Evolutionary conservation across 2,888 invertebrate species (phyloP).

Genomic region (Napeogenes sylphis): DNA sequence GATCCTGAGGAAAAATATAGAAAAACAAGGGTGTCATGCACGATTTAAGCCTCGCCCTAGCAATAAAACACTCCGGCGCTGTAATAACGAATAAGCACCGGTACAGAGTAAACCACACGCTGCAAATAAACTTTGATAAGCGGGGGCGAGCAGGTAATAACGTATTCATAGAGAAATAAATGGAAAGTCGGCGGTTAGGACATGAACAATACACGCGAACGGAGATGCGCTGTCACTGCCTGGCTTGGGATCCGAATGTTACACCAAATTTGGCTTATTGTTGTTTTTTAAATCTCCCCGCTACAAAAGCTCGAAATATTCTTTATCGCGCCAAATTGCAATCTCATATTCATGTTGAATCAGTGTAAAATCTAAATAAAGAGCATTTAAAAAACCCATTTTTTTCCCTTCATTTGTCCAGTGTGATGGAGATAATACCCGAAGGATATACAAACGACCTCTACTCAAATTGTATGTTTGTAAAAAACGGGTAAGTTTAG

Average conservation of each 20-base stretch:
- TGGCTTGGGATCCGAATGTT: constrained; percentile 41
- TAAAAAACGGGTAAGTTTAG: constrained; percentile 55
- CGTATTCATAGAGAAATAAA: constrained; percentile 79
- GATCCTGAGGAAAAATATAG: constrained; percentile 57
- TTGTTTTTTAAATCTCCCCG: constrained; percentile 63
- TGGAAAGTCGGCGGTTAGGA: constrained; percentile 77
- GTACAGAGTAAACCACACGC: constrained; percentile 77
- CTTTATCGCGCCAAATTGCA: constrained; percentile 68
- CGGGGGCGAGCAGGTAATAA: constrained; percentile 78
- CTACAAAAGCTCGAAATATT: constrained; percentile 66
- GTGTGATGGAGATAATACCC: constrained; percentile 46
- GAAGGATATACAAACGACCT: constrained; percentile 38
- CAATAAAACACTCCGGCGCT: constrained; percentile 76
- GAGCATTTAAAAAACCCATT: constrained; percentile 47
- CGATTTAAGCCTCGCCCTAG: constrained; percentile 71
- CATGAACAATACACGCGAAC: constrained; percentile 69
- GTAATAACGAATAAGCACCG: constrained; percentile 78
- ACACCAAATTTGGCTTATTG: constrained; percentile 61
- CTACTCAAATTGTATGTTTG: constrained; percentile 52
- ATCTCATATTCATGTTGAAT: constrained; percentile 67
- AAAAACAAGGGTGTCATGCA: constrained; percentile 69
- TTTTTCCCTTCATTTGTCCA: constrained; percentile 55
- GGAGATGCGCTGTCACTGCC: constrained; percentile 69
- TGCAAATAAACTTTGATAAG: constrained; percentile 79
- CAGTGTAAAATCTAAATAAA: constrained; percentile 36